Evolutionary conservation across 2,113 vertebrate species (phyloP), one percentile per base, ranked within the genome.

Genomic region (Tursiops truncatus): DNA sequence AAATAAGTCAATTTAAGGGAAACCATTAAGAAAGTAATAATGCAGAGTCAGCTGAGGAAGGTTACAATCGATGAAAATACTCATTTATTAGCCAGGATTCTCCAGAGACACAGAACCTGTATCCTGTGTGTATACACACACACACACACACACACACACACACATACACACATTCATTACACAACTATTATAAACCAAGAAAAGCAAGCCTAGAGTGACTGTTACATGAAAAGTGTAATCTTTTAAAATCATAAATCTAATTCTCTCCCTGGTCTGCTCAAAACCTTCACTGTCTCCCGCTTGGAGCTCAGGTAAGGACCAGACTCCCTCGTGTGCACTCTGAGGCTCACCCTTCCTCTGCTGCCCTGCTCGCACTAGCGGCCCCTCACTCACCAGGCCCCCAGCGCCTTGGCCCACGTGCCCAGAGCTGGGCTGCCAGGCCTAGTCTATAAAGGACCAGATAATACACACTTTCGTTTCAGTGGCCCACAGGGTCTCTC

Each of bases 351-450:
- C 53, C 47, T 17, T 36, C 53, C 47, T 50, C 53, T 77, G 53
- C 38, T 6, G 31, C 28, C 4, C 12, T 3, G 3, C 5, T 53
- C 18, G 53, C 53, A 18, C 3, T 21, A 6, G n/a, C 1, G 0
- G 10, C 23, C 33, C 36, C 28, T 47, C 7, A 0, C 12, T 36
- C 58, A 25, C 38, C 28, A 13, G 8, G 14, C 25, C 67, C 56
- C 26, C 10, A 1, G 7, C 73, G 33, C 28, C 0, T 15, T 21
- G 17, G 9, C 25, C 41, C 21, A 12, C 12, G 53, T 60, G n/a
- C 76, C 63, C 62, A 67, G 33, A 62, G 56, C n/a, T 60, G 58
- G 56, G 17, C 53, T 36, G 3, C 36, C 31, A 21, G n/a, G 25
- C 10, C 28, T 82, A 36, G 63, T 53, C 47, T 82, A 15, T 38